Evolutionary conservation across 2,888 invertebrate species (phyloP), one percentile per base, ranked within the genome.

Genomic region (Tenthredo livida): DNA sequence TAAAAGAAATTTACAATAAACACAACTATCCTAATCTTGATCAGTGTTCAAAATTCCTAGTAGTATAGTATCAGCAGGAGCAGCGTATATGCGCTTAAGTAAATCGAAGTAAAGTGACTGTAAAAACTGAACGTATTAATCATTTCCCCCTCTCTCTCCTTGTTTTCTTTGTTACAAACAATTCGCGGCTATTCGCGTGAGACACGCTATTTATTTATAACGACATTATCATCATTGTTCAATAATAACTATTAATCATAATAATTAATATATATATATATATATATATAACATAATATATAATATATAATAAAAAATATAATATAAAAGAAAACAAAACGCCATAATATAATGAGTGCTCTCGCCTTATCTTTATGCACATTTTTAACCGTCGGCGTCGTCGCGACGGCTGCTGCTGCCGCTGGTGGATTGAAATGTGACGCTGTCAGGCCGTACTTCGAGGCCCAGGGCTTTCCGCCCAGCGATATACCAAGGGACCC

Each of bases 401-500:
- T 65, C 17, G 85, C 89, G 85, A 88, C 88, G 70, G 84, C 86
- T 50, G 88, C 88, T 80, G 89, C 89, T 50, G 29, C 29, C 2
- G 29, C 29, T 29, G 29, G 1, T 29, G 90, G 90, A 85, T 90
- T 93, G 84, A 94, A 94, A 88, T 94, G 94, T 88, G 94, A 93
- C 86, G 93, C 93, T 84, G 94, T 94, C 86, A 92, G 92, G 87
- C 92, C 94, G 84, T 93, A 94, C 85, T 94, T 94, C 87, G 94
- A 94, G 89, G 89, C 92, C 21, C 93, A 94, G 85, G 94, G 94
- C 85, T 94, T 94, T 88, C 94, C 94, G 86, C 90, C 91, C 84
- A 93, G 91, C 54, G 94, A 94, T 77, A 94, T 94, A 89, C 94
- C 94, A 15, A 94, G 93, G 89, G 94, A 94, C 85, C 94, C 94